phyloP scores from a whole-genome alignment of 1,140 invertebrate species.

The Cecropterus lyciades region DNA sequence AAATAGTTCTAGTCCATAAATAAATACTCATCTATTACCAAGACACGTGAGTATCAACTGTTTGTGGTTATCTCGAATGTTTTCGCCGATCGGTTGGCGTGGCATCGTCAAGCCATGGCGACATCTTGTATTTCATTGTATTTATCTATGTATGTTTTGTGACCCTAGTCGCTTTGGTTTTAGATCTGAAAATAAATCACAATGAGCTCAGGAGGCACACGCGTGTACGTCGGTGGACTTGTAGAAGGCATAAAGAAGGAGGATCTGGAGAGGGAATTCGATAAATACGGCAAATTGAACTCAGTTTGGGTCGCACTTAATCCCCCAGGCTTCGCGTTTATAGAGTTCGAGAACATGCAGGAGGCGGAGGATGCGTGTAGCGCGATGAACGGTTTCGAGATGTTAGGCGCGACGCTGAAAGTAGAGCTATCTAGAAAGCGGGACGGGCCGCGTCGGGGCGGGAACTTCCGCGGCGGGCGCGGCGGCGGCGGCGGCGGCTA shows the following conservation, averaged over 20 bases:
- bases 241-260: constrained; percentile 94
- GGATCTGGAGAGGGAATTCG: constrained; percentile 93
- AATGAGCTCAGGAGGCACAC: constrained; percentile 86
- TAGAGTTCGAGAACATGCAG: constrained; percentile 97
- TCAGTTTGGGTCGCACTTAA: constrained; percentile 93
- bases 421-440: constrained; percentile 93
- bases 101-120: constrained; percentile 72
- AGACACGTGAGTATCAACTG: constrained; percentile 61
- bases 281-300: constrained; percentile 96
- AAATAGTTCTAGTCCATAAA: constrained; percentile 45
- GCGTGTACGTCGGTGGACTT: constrained; percentile 94
- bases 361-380: constrained; percentile 97
- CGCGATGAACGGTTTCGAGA: constrained; percentile 94
- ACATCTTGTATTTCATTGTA: constrained; percentile 80
- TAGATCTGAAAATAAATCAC: constrained; percentile 59
- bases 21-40: constrained; percentile 42
- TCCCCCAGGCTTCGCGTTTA: constrained; percentile 98
- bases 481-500: constrained; percentile 61
- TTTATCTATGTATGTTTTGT: constrained; percentile 59
- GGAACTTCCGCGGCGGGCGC: constrained; percentile 82
- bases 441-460: constrained; percentile 84
- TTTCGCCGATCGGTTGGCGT: constrained; percentile 57
- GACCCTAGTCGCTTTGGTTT: constrained; percentile 47
- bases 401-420: constrained; percentile 91
- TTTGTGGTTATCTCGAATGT: constrained; percentile 48